These are phyloP conservation scores for Drosophila rhopaloa DNA, from an alignment of 1,140 invertebrate genomes.

Conservation along the genomic window DNA sequence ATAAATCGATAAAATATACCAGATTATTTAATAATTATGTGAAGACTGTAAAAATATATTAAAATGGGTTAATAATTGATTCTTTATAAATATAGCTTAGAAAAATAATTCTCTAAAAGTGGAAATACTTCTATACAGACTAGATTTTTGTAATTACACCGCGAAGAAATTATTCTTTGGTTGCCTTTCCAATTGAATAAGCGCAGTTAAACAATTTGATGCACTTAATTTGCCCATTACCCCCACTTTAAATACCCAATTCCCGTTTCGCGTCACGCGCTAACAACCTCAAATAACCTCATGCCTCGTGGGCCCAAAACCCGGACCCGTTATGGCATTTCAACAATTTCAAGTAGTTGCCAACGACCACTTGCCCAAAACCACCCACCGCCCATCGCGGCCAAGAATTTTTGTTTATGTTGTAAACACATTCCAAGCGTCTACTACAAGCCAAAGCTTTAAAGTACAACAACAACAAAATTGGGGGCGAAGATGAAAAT, in stretches of 20 bases:
- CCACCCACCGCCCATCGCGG: conserved; percentile 3
- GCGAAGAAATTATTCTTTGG: neutral
- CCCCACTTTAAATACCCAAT: conserved; percentile 26
- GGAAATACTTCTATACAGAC: too few species aligned
- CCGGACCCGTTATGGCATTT: conserved; percentile 70
- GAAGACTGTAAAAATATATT: too few species aligned
- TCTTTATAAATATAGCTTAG: too few species aligned
- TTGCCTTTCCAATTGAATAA: conserved; percentile 52
- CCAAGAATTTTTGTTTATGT: conserved; percentile 54
- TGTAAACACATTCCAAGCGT: conserved; percentile 66
- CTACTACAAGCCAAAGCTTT: conserved; percentile 52
- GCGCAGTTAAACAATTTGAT: conserved; percentile 67
- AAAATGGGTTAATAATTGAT: too few species aligned
- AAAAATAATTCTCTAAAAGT: too few species aligned
- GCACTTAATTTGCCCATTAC: conserved; percentile 58
- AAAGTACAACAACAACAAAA: conserved; percentile 28
- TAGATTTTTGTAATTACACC: too few species aligned
- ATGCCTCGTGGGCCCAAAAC: conserved; percentile 15
- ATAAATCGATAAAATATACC: too few species aligned
- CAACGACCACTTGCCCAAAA: conserved; percentile 19
- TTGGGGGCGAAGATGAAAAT: conserved; percentile 8
- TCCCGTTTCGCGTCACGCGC: conserved; percentile 43
- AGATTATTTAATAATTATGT: too few species aligned
- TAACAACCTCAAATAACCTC: conserved; percentile 49
- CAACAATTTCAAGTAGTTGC: conserved; percentile 78